Evolutionary conservation across 2,113 vertebrate genomes (phyloP).

Genomic region (Melospiza georgiana): DNA sequence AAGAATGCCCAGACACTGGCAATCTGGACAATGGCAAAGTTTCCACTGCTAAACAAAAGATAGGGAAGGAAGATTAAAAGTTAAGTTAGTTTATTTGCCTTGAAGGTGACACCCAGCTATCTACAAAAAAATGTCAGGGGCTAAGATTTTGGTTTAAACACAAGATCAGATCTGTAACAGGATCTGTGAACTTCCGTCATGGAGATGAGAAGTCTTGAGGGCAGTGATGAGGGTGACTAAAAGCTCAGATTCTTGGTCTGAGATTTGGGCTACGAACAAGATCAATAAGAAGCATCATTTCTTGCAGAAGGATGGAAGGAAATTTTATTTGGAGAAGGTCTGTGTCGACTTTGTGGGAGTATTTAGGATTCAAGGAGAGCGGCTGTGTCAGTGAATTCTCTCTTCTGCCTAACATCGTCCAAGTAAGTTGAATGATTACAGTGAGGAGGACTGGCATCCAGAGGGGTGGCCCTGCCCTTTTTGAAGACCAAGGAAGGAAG

Average conservation of each 20-base stretch:
- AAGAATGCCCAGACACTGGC: neutral
- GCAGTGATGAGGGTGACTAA: neutral
- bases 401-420: neutral
- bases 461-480: neutral
- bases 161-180: neutral
- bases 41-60: neutral
- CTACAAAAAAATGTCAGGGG: neutral
- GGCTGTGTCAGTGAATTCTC: neutral
- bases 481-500: neutral
- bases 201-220: neutral
- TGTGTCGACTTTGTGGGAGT: fast-evolving
- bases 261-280: neutral
- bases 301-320: neutral
- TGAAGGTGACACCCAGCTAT: neutral
- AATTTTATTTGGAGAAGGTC: neutral
- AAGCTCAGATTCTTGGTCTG: neutral
- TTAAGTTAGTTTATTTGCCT: neutral
- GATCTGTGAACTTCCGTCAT: neutral
- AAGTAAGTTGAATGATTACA: neutral
- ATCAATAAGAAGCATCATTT: neutral
- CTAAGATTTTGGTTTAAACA: neutral
- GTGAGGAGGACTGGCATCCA: neutral
- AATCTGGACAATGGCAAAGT: neutral
- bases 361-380: neutral
- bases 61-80: neutral